A percentile compares a stretch with the other conserved stretches of the same genome.
These are phyloP conservation scores for Hypercompe scribonia DNA, from an alignment of 2,888 invertebrate genomes.

Conservation along the genomic window DNA sequence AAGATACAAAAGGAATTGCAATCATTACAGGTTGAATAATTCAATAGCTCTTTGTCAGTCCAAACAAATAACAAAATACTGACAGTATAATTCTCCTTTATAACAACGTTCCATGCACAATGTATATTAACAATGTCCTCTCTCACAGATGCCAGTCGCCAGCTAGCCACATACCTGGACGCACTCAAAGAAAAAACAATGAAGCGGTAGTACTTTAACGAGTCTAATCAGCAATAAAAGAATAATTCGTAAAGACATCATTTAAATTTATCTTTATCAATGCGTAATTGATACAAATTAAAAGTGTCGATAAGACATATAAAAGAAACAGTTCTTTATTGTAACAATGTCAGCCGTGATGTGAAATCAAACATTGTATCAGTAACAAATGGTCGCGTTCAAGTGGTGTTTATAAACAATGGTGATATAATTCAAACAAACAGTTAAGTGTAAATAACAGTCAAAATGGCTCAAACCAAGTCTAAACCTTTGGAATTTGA, in stretches of 20 bases:
- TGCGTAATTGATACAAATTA: slow-evolving; percentile 80
- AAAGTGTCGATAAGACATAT: slow-evolving; percentile 77
- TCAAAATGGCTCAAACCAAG: slow-evolving; percentile 68
- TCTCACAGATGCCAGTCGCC: slow-evolving; percentile 48
- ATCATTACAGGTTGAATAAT: not conserved
- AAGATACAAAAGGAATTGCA: slow-evolving; percentile 3
- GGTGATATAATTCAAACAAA: slow-evolving; percentile 52
- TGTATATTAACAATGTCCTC: slow-evolving; percentile 47
- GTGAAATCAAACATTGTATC: slow-evolving; percentile 68
- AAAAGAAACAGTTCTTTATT: slow-evolving; percentile 64
- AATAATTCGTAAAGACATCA: slow-evolving; percentile 57
- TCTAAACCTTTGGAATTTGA: slow-evolving; percentile 64
- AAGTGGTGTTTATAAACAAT: slow-evolving; percentile 66
- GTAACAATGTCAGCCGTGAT: slow-evolving; percentile 63
- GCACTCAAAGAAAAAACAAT: slow-evolving; percentile 21
- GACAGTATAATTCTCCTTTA: not conserved
- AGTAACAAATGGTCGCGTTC: slow-evolving; percentile 57
- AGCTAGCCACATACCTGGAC: slow-evolving; percentile 32
- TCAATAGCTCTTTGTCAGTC: not conserved
- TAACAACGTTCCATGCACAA: slow-evolving; percentile 1
- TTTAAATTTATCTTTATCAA: slow-evolving; percentile 72
- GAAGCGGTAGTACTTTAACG: not conserved
- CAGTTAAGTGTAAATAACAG: slow-evolving; percentile 14
- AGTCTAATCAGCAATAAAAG: slow-evolving; percentile 45
- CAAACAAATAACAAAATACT: slow-evolving; percentile 10